Conservation (phyloP, 2,797 vertebrate species). For the Amniataba percoides region DNA sequence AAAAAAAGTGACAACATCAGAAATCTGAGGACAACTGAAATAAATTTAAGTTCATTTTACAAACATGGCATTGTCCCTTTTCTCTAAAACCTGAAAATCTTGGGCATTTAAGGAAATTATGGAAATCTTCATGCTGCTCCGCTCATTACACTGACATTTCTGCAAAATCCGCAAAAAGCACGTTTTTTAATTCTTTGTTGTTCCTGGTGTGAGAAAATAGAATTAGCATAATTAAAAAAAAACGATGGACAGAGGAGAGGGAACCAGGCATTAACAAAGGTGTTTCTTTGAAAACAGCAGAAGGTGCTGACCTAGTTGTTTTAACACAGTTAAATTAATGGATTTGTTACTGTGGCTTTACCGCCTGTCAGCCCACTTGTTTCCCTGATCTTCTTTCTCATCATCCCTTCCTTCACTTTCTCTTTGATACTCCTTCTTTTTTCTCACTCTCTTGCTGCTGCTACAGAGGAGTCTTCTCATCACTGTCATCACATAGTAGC, state of each 20-base stretch:
- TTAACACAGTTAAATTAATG: conserved; percentile 49
- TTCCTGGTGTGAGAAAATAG: background rate
- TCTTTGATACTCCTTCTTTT: background rate
- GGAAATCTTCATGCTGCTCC: background rate
- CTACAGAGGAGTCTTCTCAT: conserved; percentile 1
- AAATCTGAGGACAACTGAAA: background rate
- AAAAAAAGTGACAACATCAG: background rate
- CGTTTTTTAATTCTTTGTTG: background rate
- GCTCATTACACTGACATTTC: conserved; percentile 17
- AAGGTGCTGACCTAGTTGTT: conserved; percentile 53
- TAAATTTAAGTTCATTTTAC: background rate
- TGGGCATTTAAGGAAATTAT: background rate
- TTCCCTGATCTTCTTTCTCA: conserved; percentile 29
- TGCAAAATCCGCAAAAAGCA: conserved; percentile 3
- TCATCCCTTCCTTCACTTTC: background rate
- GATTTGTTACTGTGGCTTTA: conserved; percentile 38
- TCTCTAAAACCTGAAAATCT: background rate
- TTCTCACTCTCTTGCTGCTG: background rate
- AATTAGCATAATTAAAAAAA: background rate
- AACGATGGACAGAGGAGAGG: background rate
- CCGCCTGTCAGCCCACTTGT: conserved; percentile 18
- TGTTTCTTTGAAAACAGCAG: conserved; percentile 36
- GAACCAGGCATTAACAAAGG: conserved; percentile 7
- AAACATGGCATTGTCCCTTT: background rate
- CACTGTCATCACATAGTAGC: conserved; percentile 15